Base-by-base conservation (phyloP, 1,140 invertebrate species). In the Heliconius himera region DNA sequence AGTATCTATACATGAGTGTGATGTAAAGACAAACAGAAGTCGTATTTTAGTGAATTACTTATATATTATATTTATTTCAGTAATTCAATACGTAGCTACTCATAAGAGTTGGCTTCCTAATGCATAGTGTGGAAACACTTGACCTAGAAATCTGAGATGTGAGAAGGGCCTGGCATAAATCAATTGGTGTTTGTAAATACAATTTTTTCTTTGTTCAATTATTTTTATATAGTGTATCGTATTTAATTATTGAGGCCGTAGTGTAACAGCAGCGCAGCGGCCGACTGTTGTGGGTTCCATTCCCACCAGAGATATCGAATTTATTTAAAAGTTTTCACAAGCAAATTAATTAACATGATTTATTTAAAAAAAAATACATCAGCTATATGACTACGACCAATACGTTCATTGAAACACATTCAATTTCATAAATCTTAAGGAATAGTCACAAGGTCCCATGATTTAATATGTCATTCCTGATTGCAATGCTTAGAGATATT, bases 81-180 rank as follows among this genome's bases (percentile, higher is more conserved):
- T 66, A 66, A 66, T 66, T 66, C 60, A 66, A 66, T 66, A 66
- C 3, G 60, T 66, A 66, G 60, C 60, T 29, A 66, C 60, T 66
- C 9, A 22, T 38, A 38, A 72, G 70, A 72, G 33, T 72, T 11
- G 36, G 70, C 70, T 72, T 36, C 70, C 70, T 72, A 72, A 72
- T 72, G 70, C 70, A 41, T 72, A 41, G 70, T 72, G 70, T 72
- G 70, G 70, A 38, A 72, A 72, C 70, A 72, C 70, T 72, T 72
- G 70, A 72, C 70, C 70, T 72, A 72, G 70, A 72, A 72, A 72
- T 72, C 70, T 72, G 70, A 72, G 70, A 72, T 22, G 70, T 72
- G 33, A 72, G 70, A 72, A 72, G 70, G 70, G 70, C 36, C 70
- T 72, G 70, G 70, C n/a, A 72, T 41, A 72, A 72, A 72, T 72